These are phyloP conservation scores for Melanargia galathea DNA, from an alignment of 2,888 invertebrate species.

Conservation along the genomic window DNA sequence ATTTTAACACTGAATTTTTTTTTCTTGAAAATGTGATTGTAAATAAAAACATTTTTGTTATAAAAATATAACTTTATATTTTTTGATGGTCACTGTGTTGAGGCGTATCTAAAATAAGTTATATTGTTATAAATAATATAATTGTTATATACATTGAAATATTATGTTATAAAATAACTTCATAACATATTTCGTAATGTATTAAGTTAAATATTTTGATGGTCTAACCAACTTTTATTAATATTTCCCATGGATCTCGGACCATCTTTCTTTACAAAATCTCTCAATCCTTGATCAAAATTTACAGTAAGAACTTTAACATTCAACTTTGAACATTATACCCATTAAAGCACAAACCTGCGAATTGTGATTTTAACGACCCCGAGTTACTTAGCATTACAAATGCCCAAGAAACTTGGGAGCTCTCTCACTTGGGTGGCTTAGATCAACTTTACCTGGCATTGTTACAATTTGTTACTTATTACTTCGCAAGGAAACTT, in stretches of 20 bases:
- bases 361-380: constrained; percentile 15
- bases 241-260: too few relatives aligned
- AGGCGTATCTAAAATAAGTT: too few relatives aligned
- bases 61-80: neutral
- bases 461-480: constrained; percentile 17
- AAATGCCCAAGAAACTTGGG: constrained; percentile 19
- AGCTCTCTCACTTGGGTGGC: constrained; percentile 17
- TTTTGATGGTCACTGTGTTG: too few relatives aligned
- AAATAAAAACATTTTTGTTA: neutral
- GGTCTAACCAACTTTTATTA: too few relatives aligned
- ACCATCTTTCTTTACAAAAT: neutral
- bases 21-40: too few relatives aligned
- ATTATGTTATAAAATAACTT: too few relatives aligned
- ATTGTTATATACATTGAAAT: too few relatives aligned
- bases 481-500: constrained; percentile 15
- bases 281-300: neutral
- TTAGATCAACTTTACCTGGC: constrained; percentile 20
- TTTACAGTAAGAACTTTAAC: neutral
- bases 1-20: too few relatives aligned
- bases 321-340: constrained; percentile 8
- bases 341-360: constrained; percentile 16
- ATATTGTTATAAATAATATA: too few relatives aligned
- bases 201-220: too few relatives aligned
- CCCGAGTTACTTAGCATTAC: constrained; percentile 18
- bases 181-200: too few relatives aligned